phyloP scores from a whole-genome alignment of 2,797 vertebrate species.

The Cyprinodon diabolis region DNA sequence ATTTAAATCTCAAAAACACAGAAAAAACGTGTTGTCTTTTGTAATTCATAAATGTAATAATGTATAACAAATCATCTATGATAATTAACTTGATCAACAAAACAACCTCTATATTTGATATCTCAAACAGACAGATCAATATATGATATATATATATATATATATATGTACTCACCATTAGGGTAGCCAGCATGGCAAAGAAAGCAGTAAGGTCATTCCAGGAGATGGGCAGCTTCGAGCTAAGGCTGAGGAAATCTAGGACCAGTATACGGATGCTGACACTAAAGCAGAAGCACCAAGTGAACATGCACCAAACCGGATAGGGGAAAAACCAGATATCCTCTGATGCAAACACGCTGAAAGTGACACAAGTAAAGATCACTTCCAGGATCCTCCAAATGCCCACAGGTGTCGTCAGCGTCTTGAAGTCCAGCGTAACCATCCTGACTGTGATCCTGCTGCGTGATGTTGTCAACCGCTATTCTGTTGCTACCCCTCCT shows the following conservation, averaged over 20 bases:
- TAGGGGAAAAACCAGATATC: fast-evolving
- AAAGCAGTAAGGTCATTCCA: slow-evolving; percentile 88
- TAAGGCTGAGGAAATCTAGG: slow-evolving; percentile 79
- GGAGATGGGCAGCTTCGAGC: slow-evolving; percentile 77
- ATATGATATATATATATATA: neutral
- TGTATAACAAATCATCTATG: no score
- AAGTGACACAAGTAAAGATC: slow-evolving; percentile 81
- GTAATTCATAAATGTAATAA: no score
- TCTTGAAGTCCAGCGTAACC: slow-evolving; percentile 56
- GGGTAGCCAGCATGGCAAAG: slow-evolving; percentile 83
- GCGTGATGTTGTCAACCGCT: neutral
- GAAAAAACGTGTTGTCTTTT: no score
- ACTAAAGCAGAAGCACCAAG: slow-evolving; percentile 86
- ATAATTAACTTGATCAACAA: no score
- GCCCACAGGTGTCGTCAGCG: slow-evolving; percentile 73
- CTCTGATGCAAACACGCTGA: slow-evolving; percentile 83
- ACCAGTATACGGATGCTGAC: slow-evolving; percentile 80
- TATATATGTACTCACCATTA: slow-evolving; percentile 74
- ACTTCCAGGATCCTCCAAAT: slow-evolving; percentile 80
- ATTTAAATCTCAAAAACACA: no score
- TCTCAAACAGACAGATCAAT: neutral
- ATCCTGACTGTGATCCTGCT: slow-evolving; percentile 32
- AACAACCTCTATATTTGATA: no score
- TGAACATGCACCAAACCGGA: slow-evolving; percentile 87
- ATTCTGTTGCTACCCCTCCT: neutral